A percentile compares a stretch with the other conserved stretches of the same genome.
Conservation (phyloP, 2,797 vertebrate genomes). For the Fratercula arctica region DNA sequence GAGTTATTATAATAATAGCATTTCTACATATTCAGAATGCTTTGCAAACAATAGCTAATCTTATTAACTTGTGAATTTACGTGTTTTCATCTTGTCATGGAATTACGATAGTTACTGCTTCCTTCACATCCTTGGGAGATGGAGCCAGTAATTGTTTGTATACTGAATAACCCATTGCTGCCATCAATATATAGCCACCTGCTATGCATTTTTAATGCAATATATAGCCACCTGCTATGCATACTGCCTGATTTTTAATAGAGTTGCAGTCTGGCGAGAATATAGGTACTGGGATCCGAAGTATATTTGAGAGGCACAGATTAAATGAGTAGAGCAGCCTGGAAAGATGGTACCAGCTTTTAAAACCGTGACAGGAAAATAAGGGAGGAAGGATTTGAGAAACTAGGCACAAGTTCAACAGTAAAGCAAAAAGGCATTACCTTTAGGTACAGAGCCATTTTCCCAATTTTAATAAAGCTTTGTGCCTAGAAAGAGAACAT, state of each 20-base stretch:
- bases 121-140: background rate
- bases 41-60: background rate
- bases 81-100: background rate
- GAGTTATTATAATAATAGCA: background rate
- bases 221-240: background rate
- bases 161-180: background rate
- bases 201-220: background rate
- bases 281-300: background rate
- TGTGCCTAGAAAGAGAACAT: background rate
- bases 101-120: background rate
- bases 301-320: background rate
- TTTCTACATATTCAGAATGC: background rate
- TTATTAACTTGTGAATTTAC: background rate
- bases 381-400: background rate
- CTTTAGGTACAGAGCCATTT: background rate
- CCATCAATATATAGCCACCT: background rate
- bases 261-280: background rate
- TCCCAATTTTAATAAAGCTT: background rate
- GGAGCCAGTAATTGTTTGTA: background rate
- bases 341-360: background rate
- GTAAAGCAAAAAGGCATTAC: background rate
- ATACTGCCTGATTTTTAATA: background rate
- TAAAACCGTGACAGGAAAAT: background rate
- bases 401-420: background rate
- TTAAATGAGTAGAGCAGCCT: background rate